Evolutionary conservation across 2,113 vertebrate species (phyloP).

Genomic region (Neoarius graeffei): DNA sequence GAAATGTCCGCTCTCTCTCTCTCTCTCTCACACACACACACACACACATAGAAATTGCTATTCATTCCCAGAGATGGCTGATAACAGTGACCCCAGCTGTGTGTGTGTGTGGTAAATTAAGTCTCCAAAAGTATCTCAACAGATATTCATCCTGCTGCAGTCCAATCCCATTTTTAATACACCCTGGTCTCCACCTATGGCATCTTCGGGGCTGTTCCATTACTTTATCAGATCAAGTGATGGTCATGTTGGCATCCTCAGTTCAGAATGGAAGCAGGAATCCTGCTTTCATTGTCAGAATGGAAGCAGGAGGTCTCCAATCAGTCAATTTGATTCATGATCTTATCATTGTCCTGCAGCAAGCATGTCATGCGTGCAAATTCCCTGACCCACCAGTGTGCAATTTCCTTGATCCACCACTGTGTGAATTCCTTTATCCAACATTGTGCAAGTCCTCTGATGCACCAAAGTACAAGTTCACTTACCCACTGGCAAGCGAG

Average conservation of each 20-base stretch:
- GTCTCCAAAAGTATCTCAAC: not conserved
- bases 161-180: not conserved
- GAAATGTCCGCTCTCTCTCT: slow-evolving; percentile 35
- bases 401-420: no score
- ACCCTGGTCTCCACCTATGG: not conserved
- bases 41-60: slow-evolving; percentile 11
- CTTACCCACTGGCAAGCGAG: no score
- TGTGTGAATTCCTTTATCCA: no score
- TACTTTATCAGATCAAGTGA: not conserved
- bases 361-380: no score
- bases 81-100: slow-evolving; percentile 23
- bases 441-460: no score
- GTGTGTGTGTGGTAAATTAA: not conserved
- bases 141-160: not conserved
- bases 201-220: not conserved
- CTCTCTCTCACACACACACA: not conserved
- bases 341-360: no score
- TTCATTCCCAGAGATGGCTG: slow-evolving; percentile 20
- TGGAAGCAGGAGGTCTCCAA: not conserved
- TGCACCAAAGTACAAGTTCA: no score
- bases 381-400: no score
- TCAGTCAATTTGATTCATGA: not conserved
- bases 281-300: not conserved
- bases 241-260: not conserved
- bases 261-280: not conserved